Conservation (phyloP, 2,113 vertebrate genomes). For the Sminthopsis crassicaudata region DNA sequence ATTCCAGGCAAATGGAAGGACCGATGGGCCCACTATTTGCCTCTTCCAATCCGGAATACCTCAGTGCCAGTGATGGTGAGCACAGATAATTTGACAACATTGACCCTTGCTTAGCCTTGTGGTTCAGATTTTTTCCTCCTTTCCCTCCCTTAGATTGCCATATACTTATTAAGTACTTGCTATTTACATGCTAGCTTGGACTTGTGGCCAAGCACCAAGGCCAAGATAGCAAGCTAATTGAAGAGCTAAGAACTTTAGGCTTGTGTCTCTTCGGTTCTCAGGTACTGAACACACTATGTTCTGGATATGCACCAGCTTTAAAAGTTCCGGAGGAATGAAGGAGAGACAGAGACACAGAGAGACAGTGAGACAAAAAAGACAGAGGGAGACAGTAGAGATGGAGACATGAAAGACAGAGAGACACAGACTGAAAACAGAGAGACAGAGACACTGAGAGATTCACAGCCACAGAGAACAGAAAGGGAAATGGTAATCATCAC, state of each 20-base stretch:
- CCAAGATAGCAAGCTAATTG: background rate
- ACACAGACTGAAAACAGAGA: too few species aligned
- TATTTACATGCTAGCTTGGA: background rate
- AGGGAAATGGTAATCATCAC: background rate
- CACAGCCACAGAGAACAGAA: background rate
- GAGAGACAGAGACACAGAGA: too few species aligned
- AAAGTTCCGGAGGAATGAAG: background rate
- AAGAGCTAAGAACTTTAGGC: background rate
- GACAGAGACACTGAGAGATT: background rate
- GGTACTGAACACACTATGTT: background rate
- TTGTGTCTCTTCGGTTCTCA: background rate
- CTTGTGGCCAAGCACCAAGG: background rate
- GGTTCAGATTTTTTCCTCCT: too few species aligned
- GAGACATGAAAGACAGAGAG: background rate
- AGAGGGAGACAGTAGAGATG: too few species aligned
- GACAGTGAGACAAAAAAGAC: too few species aligned
- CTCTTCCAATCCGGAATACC: constrained; percentile 97
- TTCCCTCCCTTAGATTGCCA: too few species aligned
- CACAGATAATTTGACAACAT: too few species aligned
- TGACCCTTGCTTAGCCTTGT: too few species aligned
- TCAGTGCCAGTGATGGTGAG: constrained; percentile 95
- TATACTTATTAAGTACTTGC: background rate
- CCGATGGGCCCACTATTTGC: constrained; percentile 94
- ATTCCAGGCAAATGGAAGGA: constrained; percentile 92
- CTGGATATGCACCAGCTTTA: background rate